Evolutionary conservation across 2,888 invertebrate genomes (phyloP).

Genomic region (Pharmacophagus antenor): DNA sequence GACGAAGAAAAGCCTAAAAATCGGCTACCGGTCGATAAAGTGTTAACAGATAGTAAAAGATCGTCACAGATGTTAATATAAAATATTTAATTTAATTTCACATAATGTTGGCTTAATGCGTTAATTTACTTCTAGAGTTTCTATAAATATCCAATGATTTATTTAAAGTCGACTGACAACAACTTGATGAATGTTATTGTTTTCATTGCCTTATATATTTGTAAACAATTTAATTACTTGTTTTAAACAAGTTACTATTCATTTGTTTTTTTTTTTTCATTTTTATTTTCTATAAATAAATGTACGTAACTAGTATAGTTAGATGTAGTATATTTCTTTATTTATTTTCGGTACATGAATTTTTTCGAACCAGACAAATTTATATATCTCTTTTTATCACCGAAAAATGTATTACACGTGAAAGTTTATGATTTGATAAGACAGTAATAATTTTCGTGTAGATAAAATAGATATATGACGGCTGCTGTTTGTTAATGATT

Average conservation of each 20-base stretch:
- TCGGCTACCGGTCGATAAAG: too few species aligned
- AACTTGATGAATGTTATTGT: neutral
- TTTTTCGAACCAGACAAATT: neutral
- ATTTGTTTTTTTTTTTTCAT: too few species aligned
- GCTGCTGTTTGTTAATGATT: neutral
- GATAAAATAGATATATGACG: neutral
- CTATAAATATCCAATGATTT: neutral
- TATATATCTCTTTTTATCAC: neutral
- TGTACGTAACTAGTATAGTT: too few species aligned
- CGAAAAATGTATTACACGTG: neutral
- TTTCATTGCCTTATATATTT: neutral
- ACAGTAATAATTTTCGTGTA: neutral
- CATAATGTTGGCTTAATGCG: neutral
- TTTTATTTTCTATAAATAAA: too few species aligned
- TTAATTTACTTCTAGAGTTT: neutral
- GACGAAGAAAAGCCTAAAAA: too few species aligned
- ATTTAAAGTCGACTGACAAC: neutral
- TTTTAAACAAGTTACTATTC: too few species aligned
- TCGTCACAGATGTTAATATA: too few species aligned
- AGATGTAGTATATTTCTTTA: too few species aligned
- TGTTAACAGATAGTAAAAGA: too few species aligned
- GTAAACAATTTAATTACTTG: neutral
- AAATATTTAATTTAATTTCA: too few species aligned
- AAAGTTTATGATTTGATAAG: slow-evolving; percentile 1
- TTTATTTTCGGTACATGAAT: neutral